These are phyloP conservation scores for Martes flavigula DNA, from an alignment of 2,797 vertebrate species.

Conservation along the genomic window DNA sequence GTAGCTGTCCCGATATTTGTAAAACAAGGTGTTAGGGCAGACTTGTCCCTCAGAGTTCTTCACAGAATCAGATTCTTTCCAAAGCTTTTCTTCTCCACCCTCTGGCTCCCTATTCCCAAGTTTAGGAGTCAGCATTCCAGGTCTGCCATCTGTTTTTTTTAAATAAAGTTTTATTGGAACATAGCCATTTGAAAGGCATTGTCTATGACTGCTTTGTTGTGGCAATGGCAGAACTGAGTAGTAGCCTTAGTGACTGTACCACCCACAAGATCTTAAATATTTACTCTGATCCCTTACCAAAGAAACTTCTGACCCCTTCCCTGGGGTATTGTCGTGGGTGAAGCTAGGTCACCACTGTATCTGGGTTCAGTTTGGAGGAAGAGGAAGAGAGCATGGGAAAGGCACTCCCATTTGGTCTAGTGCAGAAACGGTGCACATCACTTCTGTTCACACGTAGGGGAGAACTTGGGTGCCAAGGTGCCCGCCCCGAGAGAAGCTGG, in stretches of 20 bases:
- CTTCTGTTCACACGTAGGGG: background rate
- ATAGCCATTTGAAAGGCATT: background rate
- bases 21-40: background rate
- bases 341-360: background rate
- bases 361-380: background rate
- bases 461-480: background rate
- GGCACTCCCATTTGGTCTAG: background rate
- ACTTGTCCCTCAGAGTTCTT: background rate
- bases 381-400: background rate
- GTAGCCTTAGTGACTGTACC: rapidly evolving
- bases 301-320: background rate
- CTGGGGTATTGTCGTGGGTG: too few species aligned
- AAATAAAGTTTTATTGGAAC: background rate
- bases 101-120: background rate
- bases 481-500: background rate
- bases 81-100: background rate
- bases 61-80: background rate
- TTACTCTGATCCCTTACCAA: background rate
- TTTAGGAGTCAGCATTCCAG: too few species aligned
- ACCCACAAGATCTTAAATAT: background rate
- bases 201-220: background rate
- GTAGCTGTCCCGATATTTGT: too few species aligned
- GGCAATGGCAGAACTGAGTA: background rate
- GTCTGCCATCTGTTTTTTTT: background rate
- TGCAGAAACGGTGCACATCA: background rate